A percentile compares a stretch with the other conserved stretches of the same genome.
Conservation (phyloP, 2,113 vertebrate species). For the Carassius carassius region DNA sequence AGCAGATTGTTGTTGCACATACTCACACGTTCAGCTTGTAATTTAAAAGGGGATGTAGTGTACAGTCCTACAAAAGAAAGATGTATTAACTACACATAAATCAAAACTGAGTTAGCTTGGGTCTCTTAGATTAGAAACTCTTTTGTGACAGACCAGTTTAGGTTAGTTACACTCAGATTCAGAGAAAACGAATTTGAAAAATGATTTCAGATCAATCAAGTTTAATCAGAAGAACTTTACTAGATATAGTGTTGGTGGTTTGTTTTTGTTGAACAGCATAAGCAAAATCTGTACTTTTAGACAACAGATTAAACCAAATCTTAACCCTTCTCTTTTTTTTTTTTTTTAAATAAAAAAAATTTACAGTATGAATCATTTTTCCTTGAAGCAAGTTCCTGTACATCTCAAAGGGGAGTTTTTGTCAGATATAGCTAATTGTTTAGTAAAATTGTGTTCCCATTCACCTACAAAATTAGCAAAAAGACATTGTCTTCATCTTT, state of each 20-base stretch:
- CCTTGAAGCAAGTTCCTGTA: not conserved
- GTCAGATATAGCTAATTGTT: not conserved
- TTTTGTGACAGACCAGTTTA: not conserved
- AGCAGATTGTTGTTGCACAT: slow-evolving; percentile 18
- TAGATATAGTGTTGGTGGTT: too few species aligned
- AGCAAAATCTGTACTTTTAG: too few species aligned
- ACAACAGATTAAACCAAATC: not conserved
- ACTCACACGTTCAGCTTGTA: not conserved
- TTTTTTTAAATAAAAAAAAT: not conserved
- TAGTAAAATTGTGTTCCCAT: not conserved
- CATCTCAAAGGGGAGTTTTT: not conserved
- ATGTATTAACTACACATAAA: not conserved
- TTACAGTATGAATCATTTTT: not conserved
- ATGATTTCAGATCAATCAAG: not conserved
- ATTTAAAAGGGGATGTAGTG: not conserved
- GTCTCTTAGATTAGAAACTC: not conserved
- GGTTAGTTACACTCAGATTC: not conserved
- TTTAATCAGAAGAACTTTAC: not conserved
- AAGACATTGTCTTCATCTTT: too few species aligned
- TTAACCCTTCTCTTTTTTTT: not conserved
- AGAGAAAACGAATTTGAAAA: not conserved
- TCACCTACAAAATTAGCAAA: not conserved
- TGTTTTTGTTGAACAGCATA: too few species aligned
- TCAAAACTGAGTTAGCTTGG: too few species aligned
- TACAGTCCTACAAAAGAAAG: not conserved